These are phyloP conservation scores for Pseudobourletiella spinata DNA, from an alignment of 1,140 invertebrate species.

Conservation along the genomic window DNA sequence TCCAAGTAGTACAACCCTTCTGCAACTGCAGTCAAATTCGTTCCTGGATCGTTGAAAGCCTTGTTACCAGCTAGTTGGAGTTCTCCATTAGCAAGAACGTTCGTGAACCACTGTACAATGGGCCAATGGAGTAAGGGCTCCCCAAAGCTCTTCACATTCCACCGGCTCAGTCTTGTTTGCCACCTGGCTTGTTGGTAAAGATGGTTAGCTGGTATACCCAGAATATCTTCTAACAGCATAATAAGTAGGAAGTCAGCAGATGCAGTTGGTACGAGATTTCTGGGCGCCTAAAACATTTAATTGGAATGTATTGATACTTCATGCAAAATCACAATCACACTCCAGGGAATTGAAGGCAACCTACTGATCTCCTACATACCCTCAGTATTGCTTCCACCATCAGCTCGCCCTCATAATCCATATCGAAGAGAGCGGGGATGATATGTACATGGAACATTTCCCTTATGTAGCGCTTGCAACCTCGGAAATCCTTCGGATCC, in stretches of 20 bases:
- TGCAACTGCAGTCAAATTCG: neutral
- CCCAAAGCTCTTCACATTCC: neutral
- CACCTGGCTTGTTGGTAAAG: neutral
- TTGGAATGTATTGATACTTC: neutral
- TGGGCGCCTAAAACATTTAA: neutral
- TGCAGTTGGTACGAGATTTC: neutral
- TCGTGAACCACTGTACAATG: neutral
- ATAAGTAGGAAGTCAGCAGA: neutral
- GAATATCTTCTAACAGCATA: neutral
- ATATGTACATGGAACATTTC: neutral
- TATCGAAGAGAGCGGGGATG: neutral
- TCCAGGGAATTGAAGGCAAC: neutral
- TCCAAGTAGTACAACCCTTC: neutral
- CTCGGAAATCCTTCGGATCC: neutral
- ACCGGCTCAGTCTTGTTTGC: neutral
- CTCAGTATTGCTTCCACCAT: neutral
- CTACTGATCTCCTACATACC: neutral
- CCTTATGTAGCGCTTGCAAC: neutral
- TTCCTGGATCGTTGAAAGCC: neutral
- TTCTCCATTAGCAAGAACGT: neutral
- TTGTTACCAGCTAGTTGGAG: neutral
- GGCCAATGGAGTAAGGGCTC: neutral
- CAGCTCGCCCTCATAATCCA: neutral
- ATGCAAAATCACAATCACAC: neutral
- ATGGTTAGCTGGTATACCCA: neutral